These are phyloP conservation scores for Chaetoderma sp. DNA, from an alignment of 2,888 invertebrate genomes.

Conservation along the genomic window DNA sequence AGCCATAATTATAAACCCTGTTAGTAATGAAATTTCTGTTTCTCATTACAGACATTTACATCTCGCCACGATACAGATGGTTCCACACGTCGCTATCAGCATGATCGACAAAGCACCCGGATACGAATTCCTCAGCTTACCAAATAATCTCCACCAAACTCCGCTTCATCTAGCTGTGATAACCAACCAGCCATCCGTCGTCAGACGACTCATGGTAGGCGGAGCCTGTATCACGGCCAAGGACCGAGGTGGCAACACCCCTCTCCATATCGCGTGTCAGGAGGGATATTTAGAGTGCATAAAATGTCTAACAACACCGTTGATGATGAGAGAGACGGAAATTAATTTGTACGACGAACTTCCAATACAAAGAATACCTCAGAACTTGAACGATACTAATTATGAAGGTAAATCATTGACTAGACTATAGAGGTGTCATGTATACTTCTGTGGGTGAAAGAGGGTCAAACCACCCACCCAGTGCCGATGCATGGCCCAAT, in stretches of 20 bases:
- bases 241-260: conserved; percentile 85
- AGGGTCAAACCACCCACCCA: no score
- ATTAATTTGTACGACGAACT: conserved; percentile 51
- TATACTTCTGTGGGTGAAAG: no score
- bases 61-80: conserved; percentile 83
- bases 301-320: conserved; percentile 77
- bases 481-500: no score
- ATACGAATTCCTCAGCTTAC: conserved; percentile 81
- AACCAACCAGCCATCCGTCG: conserved; percentile 80
- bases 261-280: conserved; percentile 85
- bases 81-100: conserved; percentile 79
- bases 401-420: conserved; percentile 80
- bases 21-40: no score
- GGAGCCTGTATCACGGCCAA: conserved; percentile 79
- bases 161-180: conserved; percentile 89
- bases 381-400: conserved; percentile 83
- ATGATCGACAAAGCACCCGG: conserved; percentile 84
- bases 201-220: conserved; percentile 82
- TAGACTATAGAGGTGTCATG: background rate
- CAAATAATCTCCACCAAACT: conserved; percentile 82
- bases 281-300: conserved; percentile 80
- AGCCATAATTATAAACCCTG: no score
- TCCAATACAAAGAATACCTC: conserved; percentile 71
- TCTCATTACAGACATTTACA: conserved; percentile 81
- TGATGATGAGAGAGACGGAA: no score